phyloP scores from a whole-genome alignment of 2,888 invertebrate genomes.

The Hololepta plana region DNA sequence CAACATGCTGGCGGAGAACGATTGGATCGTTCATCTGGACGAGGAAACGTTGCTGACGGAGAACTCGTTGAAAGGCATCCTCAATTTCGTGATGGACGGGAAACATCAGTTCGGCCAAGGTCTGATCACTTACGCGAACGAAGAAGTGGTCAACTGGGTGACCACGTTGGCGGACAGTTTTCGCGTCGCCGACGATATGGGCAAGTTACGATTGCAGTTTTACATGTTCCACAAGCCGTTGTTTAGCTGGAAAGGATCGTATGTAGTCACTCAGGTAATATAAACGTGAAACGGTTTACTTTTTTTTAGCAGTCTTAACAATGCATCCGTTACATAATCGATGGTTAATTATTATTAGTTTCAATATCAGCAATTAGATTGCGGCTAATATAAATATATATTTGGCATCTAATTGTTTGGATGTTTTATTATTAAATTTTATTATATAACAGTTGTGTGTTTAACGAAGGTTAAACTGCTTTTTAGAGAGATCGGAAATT shows the following conservation, averaged over 20 bases:
- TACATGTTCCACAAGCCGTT: slow-evolving; percentile 85
- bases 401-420: too few species aligned
- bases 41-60: slow-evolving; percentile 91
- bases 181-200: slow-evolving; percentile 95
- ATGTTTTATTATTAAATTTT: too few species aligned
- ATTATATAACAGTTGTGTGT: too few species aligned
- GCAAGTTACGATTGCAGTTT: slow-evolving; percentile 84
- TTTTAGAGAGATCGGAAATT: too few species aligned
- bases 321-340: too few species aligned
- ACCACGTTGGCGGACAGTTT: slow-evolving; percentile 92
- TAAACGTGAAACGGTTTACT: too few species aligned
- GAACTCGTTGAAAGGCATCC: slow-evolving; percentile 73
- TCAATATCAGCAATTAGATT: too few species aligned
- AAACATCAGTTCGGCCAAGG: slow-evolving; percentile 94
- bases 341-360: too few species aligned
- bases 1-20: slow-evolving; percentile 67
- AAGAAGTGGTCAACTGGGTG: slow-evolving; percentile 90
- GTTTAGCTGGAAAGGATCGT: slow-evolving; percentile 97
- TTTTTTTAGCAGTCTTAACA: too few species aligned
- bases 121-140: slow-evolving; percentile 89
- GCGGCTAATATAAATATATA: too few species aligned
- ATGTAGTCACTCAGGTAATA: slow-evolving; percentile 89
- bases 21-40: slow-evolving; percentile 96
- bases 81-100: slow-evolving; percentile 89
- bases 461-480: too few species aligned